These are phyloP conservation scores for Hozukius guyotensis DNA, from an alignment of 2,797 vertebrate species.

Conservation along the genomic window DNA sequence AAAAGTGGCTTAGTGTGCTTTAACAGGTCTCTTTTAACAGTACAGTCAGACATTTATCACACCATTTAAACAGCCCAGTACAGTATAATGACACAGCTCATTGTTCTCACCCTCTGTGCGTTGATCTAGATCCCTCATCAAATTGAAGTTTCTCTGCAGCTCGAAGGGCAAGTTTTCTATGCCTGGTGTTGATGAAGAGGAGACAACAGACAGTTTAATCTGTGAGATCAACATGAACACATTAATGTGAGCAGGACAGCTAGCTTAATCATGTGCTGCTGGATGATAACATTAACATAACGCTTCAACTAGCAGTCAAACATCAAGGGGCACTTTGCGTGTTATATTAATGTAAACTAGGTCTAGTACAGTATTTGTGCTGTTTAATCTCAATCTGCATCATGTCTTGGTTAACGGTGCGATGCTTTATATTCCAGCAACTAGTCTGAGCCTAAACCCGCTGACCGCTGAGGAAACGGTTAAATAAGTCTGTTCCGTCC, in stretches of 20 bases:
- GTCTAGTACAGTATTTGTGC: too few species aligned
- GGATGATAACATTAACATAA: background rate
- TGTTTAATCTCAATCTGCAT: background rate
- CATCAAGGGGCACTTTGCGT: fast-evolving
- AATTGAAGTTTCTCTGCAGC: constrained; percentile 97
- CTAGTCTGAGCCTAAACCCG: constrained; percentile 69
- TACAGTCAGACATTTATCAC: background rate
- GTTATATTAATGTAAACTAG: background rate
- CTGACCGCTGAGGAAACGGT: background rate
- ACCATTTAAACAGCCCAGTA: background rate
- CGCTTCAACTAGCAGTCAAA: background rate
- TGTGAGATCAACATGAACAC: background rate
- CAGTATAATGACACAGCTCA: background rate
- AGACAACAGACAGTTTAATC: constrained; percentile 8
- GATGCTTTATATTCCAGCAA: constrained; percentile 60
- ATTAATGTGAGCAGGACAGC: background rate
- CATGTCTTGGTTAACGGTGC: background rate
- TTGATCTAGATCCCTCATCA: constrained; percentile 97
- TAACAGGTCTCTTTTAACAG: background rate
- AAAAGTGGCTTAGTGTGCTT: background rate
- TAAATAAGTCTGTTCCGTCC: background rate
- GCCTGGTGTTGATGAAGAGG: constrained; percentile 75
- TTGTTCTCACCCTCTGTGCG: constrained; percentile 92
- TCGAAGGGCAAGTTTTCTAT: constrained; percentile 98
- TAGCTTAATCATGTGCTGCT: background rate